Evolutionary conservation across 2,113 vertebrate species (phyloP).

Genomic region (Mandrillus leucophaeus): DNA sequence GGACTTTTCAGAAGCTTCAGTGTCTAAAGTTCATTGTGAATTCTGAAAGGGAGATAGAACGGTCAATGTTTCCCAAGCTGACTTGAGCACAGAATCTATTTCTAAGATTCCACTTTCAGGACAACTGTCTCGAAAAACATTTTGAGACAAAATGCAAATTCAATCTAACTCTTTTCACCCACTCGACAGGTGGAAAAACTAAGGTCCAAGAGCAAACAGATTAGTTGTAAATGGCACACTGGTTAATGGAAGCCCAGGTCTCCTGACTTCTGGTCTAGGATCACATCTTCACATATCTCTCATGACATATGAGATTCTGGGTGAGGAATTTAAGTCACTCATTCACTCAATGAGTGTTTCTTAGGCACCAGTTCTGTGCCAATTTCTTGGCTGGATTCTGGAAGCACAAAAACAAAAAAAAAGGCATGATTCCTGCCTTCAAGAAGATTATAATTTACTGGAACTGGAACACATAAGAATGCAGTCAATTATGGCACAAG

Average conservation of each 20-base stretch:
- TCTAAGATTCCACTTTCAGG: not conserved
- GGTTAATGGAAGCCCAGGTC: not conserved
- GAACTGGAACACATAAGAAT: not conserved
- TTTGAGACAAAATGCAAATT: not conserved
- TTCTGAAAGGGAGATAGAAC: not conserved
- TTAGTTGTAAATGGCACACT: too few relatives aligned
- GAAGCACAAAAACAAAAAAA: not conserved
- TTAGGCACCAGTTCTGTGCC: not conserved
- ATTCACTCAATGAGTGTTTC: not conserved
- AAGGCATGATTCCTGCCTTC: not conserved
- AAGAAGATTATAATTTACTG: not conserved
- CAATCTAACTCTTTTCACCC: not conserved
- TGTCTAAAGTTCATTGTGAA: too few relatives aligned
- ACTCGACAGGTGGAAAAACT: not conserved
- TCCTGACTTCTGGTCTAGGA: not conserved
- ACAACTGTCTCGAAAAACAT: not conserved
- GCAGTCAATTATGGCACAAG: not conserved
- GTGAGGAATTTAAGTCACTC: not conserved
- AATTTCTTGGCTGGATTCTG: not conserved
- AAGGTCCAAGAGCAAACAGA: not conserved
- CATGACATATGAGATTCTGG: not conserved
- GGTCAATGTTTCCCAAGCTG: not conserved
- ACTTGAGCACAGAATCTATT: not conserved
- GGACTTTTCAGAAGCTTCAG: not conserved
- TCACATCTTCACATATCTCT: not conserved